Conservation (phyloP, 2,113 vertebrate genomes). For the Zosterops borbonicus region DNA sequence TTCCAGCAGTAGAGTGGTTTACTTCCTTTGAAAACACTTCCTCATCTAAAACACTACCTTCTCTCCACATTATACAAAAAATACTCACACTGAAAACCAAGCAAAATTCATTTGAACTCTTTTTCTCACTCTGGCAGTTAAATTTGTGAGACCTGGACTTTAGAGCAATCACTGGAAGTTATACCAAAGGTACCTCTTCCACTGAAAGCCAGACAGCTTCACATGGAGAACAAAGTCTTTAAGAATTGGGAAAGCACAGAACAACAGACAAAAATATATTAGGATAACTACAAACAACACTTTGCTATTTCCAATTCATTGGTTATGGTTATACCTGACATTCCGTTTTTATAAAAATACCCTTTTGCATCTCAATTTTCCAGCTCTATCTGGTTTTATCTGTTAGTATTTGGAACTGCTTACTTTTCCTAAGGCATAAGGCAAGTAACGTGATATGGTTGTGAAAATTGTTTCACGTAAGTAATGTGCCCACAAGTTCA, state of each 20-base stretch:
- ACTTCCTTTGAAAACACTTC: neutral
- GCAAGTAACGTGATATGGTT: accelerated
- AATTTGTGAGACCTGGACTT: neutral
- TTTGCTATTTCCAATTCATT: neutral
- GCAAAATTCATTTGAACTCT: neutral
- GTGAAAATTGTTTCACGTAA: neutral
- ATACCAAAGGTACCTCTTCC: neutral
- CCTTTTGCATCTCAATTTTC: neutral
- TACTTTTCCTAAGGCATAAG: neutral
- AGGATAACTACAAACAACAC: neutral
- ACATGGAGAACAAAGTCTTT: neutral
- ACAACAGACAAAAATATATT: neutral
- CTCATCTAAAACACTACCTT: neutral
- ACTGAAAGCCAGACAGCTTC: neutral
- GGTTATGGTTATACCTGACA: neutral
- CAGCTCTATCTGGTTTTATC: neutral
- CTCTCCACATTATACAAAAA: neutral
- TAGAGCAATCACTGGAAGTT: neutral
- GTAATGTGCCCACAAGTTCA: neutral
- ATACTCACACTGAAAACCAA: neutral
- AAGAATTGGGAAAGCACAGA: neutral
- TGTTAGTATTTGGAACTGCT: neutral
- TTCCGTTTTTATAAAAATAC: neutral
- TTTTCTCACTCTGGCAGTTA: neutral
- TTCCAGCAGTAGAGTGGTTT: neutral